Conservation (phyloP, 2,888 invertebrate species). For the Drosophila silvestris region DNA sequence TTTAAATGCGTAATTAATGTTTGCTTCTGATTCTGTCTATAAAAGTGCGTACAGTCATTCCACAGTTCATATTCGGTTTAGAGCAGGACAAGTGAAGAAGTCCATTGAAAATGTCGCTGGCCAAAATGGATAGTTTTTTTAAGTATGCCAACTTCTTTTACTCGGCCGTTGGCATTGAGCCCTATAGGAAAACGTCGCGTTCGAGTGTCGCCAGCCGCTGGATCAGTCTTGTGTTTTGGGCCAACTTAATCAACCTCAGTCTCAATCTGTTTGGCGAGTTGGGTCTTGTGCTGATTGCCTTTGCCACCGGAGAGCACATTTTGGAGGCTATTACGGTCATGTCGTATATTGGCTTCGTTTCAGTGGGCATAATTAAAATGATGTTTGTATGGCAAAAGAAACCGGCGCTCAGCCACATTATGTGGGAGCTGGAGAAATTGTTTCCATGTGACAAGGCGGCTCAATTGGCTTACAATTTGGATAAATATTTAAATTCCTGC, state of each 20-base stretch:
- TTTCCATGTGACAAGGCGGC: slow-evolving; percentile 53
- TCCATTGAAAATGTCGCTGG: slow-evolving; percentile 30
- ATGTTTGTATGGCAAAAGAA: slow-evolving; percentile 73
- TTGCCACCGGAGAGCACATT: slow-evolving; percentile 60
- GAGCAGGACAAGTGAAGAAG: not conserved
- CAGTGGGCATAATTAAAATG: slow-evolving; percentile 78
- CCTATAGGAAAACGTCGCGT: slow-evolving; percentile 42
- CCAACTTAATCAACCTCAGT: slow-evolving; percentile 63
- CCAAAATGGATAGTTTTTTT: slow-evolving; percentile 66
- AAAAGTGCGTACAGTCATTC: slow-evolving; percentile 27
- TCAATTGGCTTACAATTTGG: slow-evolving; percentile 53
- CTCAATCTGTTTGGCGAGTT: slow-evolving; percentile 55
- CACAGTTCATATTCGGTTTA: not conserved
- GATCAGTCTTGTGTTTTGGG: slow-evolving; percentile 54
- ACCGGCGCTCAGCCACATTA: slow-evolving; percentile 58
- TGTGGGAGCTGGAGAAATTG: slow-evolving; percentile 60
- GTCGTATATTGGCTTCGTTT: slow-evolving; percentile 80
- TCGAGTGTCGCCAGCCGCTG: slow-evolving; percentile 11
- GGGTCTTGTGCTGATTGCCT: slow-evolving; percentile 64
- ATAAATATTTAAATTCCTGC: slow-evolving; percentile 53
- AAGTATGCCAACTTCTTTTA: slow-evolving; percentile 78
- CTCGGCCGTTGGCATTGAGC: slow-evolving; percentile 64
- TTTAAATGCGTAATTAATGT: slow-evolving; percentile 49
- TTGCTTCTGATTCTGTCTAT: slow-evolving; percentile 17
- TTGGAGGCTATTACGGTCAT: slow-evolving; percentile 74